Evolutionary conservation across 1,140 invertebrate species (phyloP), one percentile per base, ranked within the genome.

Genomic region (Ceratitis capitata): DNA sequence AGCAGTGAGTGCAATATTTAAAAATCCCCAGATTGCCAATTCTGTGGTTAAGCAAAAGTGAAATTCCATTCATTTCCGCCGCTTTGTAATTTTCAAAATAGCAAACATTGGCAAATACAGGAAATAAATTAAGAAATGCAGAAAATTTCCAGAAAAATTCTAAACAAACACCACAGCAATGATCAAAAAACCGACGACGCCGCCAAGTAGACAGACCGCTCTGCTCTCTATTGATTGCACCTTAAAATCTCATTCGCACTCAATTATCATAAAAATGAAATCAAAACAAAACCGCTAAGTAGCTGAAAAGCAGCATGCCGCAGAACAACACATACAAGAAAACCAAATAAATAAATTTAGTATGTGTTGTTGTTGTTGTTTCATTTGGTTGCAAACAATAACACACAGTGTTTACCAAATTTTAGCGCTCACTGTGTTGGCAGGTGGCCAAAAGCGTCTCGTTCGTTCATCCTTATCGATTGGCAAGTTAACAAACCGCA

Each of bases 211-310:
- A n/a, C n/a, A n/a, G n/a, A n/a, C n/a, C n/a, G n/a, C n/a, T n/a
- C n/a, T n/a, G n/a, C n/a, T n/a, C n/a, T n/a, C n/a, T n/a, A n/a
- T n/a, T n/a, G n/a, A n/a, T n/a, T n/a, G 64, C 19, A 14, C 69
- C 45, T 47, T 47, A 23, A 78, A 45, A 78, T 78, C 69, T 78
- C 42, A 78, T 78, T 78, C 69, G 10, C 69, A 78, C 69, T 78
- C 19, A 78, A 78, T 78, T 78, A 78, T 78, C 69, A 78, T 78
- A 78, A 78, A 78, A 78, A 78, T 19, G 69, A 23, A 45, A 78
- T 78, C 69, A 78, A 78, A 78, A 78, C 39, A 78, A 47, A 78
- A 78, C 39, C 39, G 69, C 69, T 78, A 78, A 78, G 69, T 39
- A 78, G 69, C 69, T 23, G 12, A 47, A 78, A 35, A 78, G 35